Conservation (phyloP, 2,888 invertebrate genomes). For the Celastrina argiolus region DNA sequence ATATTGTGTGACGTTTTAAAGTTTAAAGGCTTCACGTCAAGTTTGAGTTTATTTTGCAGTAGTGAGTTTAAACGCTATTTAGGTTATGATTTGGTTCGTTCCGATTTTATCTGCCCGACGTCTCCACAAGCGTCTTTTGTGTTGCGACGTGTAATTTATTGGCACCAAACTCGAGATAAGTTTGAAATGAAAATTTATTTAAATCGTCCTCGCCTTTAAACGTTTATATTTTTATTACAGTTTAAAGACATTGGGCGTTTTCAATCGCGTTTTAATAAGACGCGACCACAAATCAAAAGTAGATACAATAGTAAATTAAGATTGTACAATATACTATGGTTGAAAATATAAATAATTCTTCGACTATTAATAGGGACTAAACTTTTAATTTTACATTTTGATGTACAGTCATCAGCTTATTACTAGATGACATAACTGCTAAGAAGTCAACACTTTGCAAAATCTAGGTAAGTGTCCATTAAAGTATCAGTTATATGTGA, state of each 20-base stretch:
- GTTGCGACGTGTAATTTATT: constrained; percentile 72
- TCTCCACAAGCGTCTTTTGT: constrained; percentile 73
- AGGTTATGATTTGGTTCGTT: constrained; percentile 42
- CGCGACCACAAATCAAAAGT: too few relatives aligned
- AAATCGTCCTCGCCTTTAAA: constrained; percentile 45
- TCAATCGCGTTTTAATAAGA: too few relatives aligned
- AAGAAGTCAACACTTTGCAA: not conserved
- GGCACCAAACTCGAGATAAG: constrained; percentile 62
- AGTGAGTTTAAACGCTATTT: constrained; percentile 33
- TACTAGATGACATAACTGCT: too few relatives aligned
- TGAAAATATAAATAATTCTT: too few relatives aligned
- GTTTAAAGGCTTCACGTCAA: not conserved
- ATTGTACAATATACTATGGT: too few relatives aligned
- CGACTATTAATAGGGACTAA: too few relatives aligned
- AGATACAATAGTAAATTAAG: too few relatives aligned
- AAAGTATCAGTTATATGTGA: not conserved
- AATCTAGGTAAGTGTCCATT: not conserved
- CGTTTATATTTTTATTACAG: constrained; percentile 22
- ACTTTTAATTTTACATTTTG: too few relatives aligned
- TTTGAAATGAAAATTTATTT: constrained; percentile 55
- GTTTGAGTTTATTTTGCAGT: not conserved
- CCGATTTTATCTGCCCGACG: constrained; percentile 68
- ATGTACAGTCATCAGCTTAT: too few relatives aligned
- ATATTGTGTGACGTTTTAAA: not conserved
- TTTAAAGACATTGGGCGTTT: too few relatives aligned